These are phyloP conservation scores for Cryptocephalus moraei DNA, from an alignment of 2,888 invertebrate genomes.

Conservation along the genomic window DNA sequence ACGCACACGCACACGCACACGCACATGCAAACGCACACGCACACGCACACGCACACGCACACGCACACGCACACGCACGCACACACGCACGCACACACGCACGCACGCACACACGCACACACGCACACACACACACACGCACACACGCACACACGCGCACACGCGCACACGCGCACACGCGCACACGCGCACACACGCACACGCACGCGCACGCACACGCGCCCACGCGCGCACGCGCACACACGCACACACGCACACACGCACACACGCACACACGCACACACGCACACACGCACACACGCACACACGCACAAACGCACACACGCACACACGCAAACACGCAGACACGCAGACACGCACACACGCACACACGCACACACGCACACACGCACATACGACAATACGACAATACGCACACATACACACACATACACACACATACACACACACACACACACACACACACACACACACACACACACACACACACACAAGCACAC, in stretches of 20 bases:
- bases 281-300: constrained; percentile 1
- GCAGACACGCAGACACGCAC: constrained; percentile 1
- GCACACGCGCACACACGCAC: constrained; percentile 1
- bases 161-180: constrained; percentile 1
- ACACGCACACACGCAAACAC: not conserved
- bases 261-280: constrained; percentile 1
- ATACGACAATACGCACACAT: not conserved
- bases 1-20: constrained; percentile 1
- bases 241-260: constrained; percentile 1
- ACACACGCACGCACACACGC: not conserved
- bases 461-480: constrained; percentile 1
- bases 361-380: constrained; percentile 1
- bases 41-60: constrained; percentile 1
- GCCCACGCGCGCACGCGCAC: not conserved
- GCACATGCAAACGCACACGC: not conserved
- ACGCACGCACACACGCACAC: constrained; percentile 1
- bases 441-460: constrained; percentile 1
- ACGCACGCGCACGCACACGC: not conserved
- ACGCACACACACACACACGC: constrained; percentile 1
- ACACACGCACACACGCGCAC: constrained; percentile 1
- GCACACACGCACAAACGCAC: not conserved
- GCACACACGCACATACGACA: not conserved
- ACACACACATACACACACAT: not conserved
- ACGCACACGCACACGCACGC: not conserved
- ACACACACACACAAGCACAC: constrained; percentile 1